Evolutionary conservation across 2,888 invertebrate genomes (phyloP), one percentile per base, ranked within the genome.

Genomic region (Chrysolina haemoptera): DNA sequence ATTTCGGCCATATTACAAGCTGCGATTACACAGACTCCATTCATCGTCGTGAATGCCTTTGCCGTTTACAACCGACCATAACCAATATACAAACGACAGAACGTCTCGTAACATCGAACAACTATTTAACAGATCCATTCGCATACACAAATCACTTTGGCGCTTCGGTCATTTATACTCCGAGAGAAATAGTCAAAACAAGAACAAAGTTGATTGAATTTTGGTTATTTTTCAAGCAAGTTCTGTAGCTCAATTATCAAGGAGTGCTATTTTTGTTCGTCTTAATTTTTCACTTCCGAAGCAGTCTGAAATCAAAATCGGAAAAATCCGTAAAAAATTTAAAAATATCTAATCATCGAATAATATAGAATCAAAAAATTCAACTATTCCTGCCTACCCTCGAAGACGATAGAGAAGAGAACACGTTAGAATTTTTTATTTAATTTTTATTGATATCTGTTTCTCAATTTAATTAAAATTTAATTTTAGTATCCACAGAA

Each of bases 11-110:
- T 59, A 35, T 59, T 59, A 59, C 14, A 14, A 59, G 16, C 35
- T n/a, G n/a, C 59, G 6, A 59, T 59, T 59, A 27, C 59, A 59
- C 12, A 35, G 35, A 12, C 3, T 35, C 35, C 27, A 59, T 59
- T 59, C 59, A 59, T 59, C 35, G 9, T 59, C 27, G 6, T 27
- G 59, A 59, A 59, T 59, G 35, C 35, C 22, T 27, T 20, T 10
- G 35, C 59, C 59, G n/a, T 59, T 27, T 9, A 59, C 59, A 35
- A 59, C 59, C 59, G 59, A 16, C 59, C 35, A 35, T 59, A 59
- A 59, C 59, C 35, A 16, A 59, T 27, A 59, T n/a, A 59, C 59
- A 35, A 59, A 59, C 59, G 35, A 35, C 59, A 22, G 59, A 59
- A 16, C 6, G 59, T 27, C 35, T 59, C n/a, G 35, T 59, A 59